Percentiles rank a stretch among this genome's conserved stretches.
Evolutionary conservation across 2,797 vertebrate genomes (phyloP).

Genomic region (Galaxias olidus): DNA sequence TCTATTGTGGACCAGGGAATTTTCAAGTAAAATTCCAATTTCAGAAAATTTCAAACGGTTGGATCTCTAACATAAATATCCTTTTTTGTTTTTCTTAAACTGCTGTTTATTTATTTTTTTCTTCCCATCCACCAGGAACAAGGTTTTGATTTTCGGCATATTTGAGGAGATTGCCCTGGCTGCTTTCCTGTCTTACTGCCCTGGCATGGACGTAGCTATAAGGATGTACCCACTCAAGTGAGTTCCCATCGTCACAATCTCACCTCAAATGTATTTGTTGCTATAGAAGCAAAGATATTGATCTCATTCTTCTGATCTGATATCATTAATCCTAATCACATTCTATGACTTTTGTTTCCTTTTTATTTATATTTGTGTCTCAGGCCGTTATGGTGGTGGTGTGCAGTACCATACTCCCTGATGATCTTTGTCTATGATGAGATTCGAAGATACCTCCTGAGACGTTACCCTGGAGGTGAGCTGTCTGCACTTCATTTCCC

Average conservation of each 20-base stretch:
- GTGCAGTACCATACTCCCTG: conserved; percentile 95
- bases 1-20: conserved; percentile 96
- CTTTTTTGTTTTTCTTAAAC: too few relatives aligned
- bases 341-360: neutral
- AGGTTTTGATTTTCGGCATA: conserved; percentile 95
- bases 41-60: neutral
- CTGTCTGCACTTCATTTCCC: neutral
- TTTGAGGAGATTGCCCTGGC: conserved; percentile 95
- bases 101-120: too few relatives aligned
- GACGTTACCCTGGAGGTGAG: conserved; percentile 94
- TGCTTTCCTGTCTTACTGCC: conserved; percentile 94
- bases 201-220: conserved; percentile 91
- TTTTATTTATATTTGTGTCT: neutral
- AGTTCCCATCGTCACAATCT: conserved; percentile 51
- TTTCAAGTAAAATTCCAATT: conserved; percentile 78
- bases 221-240: conserved; percentile 98
- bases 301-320: too few relatives aligned
- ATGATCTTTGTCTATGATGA: conserved; percentile 97
- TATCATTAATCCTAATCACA: neutral
- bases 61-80: too few relatives aligned
- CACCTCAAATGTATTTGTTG: neutral
- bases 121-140: conserved; percentile 78
- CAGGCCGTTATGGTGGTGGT: conserved; percentile 97
- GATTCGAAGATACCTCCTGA: conserved; percentile 89
- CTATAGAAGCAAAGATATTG: too few relatives aligned